Percentiles rank a stretch among this genome's conserved stretches.
Evolutionary conservation across 2,113 vertebrate species (phyloP).

Genomic region (Eulemur macaco): DNA sequence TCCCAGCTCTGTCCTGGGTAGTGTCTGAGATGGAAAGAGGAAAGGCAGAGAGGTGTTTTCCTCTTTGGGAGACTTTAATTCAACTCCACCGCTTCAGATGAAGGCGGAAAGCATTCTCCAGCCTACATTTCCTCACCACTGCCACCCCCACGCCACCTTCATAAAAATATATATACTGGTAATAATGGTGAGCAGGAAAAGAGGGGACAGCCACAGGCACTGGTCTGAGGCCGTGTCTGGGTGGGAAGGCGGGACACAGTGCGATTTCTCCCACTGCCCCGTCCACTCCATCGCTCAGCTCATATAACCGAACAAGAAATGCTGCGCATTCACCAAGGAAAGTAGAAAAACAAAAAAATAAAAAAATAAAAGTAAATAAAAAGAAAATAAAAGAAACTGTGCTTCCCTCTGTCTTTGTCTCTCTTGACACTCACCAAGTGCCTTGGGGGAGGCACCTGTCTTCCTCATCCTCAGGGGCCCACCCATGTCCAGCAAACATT

Average conservation of each 20-base stretch:
- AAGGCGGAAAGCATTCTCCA: neutral
- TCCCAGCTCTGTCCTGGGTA: neutral
- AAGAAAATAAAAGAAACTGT: neutral
- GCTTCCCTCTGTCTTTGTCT: neutral
- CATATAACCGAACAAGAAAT: neutral
- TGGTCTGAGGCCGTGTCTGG: neutral
- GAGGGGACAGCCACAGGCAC: neutral
- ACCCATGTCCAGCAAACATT: accelerated
- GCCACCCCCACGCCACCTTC: too few relatives aligned
- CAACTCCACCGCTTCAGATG: neutral
- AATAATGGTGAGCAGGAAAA: neutral
- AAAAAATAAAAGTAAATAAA: too few relatives aligned
- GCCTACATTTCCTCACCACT: neutral
- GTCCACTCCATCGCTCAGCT: neutral
- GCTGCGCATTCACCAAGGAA: neutral
- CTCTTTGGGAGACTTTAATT: neutral
- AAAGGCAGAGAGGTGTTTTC: neutral
- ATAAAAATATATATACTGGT: neutral
- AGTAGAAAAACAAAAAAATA: too few relatives aligned
- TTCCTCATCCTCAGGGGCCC: neutral
- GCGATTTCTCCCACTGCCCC: neutral
- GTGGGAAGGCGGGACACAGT: neutral
- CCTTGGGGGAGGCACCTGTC: neutral
- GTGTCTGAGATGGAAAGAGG: neutral
- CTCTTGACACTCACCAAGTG: neutral